phyloP scores from a whole-genome alignment of 2,113 vertebrate genomes.

The Sapayoa aenigma region DNA sequence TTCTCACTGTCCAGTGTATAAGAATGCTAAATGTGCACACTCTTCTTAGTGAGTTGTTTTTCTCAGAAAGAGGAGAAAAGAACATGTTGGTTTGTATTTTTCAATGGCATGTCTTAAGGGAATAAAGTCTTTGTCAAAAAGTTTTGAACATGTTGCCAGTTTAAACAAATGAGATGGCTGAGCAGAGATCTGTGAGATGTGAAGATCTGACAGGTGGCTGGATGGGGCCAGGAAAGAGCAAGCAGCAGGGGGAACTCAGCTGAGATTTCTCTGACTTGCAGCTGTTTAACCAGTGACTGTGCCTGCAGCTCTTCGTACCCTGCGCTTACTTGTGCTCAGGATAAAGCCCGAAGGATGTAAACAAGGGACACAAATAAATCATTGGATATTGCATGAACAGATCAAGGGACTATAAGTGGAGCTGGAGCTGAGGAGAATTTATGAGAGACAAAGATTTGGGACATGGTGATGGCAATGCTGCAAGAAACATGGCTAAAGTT shows the following conservation, averaged over 20 bases:
- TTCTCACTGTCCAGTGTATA: background rate
- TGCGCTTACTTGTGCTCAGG: background rate
- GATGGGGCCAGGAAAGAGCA: background rate
- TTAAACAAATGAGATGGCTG: background rate
- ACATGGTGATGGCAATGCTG: background rate
- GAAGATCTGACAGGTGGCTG: background rate
- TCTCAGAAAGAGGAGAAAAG: background rate
- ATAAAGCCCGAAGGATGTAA: background rate
- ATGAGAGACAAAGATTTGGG: background rate
- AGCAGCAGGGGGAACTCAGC: background rate
- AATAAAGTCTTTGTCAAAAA: background rate
- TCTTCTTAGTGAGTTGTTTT: background rate
- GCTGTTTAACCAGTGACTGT: background rate
- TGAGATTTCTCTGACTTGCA: background rate
- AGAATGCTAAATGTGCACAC: background rate
- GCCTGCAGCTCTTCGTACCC: background rate
- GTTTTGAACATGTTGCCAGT: background rate
- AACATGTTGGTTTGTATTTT: background rate
- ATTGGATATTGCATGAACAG: background rate
- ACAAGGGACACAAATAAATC: background rate
- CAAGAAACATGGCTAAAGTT: background rate
- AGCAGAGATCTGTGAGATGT: background rate
- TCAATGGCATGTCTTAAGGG: background rate
- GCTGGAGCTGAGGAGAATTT: background rate
- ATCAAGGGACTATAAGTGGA: background rate